Conservation (phyloP, 2,113 vertebrate species). For the Glaucomys volans region DNA sequence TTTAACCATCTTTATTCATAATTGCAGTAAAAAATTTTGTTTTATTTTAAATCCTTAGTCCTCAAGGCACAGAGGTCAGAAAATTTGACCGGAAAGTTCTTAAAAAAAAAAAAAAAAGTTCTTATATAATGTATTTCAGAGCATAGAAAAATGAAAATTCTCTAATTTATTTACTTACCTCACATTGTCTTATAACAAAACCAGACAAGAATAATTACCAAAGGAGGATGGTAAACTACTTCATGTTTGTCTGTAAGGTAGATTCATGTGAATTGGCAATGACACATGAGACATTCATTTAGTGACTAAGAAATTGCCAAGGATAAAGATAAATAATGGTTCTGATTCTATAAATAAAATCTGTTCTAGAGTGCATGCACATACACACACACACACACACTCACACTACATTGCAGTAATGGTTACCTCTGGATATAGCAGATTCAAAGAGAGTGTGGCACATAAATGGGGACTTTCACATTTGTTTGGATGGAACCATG, state of each 20-base stretch:
- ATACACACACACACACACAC: neutral
- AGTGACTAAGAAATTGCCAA: neutral
- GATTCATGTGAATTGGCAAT: neutral
- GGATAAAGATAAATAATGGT: neutral
- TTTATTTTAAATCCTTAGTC: neutral
- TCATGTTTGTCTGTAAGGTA: neutral
- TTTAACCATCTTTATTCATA: neutral
- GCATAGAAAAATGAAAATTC: neutral
- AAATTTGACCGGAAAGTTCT: neutral
- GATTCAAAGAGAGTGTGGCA: rapidly evolving
- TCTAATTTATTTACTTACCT: neutral
- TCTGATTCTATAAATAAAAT: neutral
- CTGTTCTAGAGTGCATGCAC: neutral
- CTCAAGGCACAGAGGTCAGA: neutral
- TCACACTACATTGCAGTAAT: neutral
- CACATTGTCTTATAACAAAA: neutral
- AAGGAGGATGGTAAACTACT: neutral
- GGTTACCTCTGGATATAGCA: neutral
- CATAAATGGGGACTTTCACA: too few relatives aligned
- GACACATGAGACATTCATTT: neutral
- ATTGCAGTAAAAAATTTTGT: neutral
- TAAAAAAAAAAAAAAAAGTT: neutral
- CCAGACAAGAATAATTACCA: neutral
- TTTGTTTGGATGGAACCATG: neutral
- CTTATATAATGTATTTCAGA: neutral